Evolutionary conservation across 2,113 vertebrate genomes (phyloP).

Genomic region (Bagarius yarrelli): DNA sequence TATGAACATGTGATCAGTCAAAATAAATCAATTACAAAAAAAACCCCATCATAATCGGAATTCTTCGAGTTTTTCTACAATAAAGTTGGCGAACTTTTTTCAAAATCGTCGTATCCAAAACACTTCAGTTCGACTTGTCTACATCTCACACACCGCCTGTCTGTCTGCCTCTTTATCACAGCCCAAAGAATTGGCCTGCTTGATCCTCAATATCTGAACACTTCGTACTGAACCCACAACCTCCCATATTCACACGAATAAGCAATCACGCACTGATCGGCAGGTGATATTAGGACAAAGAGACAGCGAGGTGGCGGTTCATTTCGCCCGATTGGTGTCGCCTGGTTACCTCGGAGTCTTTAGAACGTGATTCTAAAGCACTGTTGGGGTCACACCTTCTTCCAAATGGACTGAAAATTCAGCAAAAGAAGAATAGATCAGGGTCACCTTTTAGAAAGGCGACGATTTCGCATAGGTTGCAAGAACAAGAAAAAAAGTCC

Average conservation of each 20-base stretch:
- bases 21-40: too few species aligned
- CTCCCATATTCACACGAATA: conserved; percentile 1
- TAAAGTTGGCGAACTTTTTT: too few species aligned
- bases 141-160: background rate
- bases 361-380: conserved; percentile 44
- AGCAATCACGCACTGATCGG: conserved; percentile 19
- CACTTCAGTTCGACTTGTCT: background rate
- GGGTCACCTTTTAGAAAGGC: conserved; percentile 68
- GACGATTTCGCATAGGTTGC: conserved; percentile 51
- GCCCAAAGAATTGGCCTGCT: background rate
- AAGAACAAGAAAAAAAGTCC: conserved; percentile 45
- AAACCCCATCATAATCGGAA: too few species aligned
- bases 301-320: conserved; percentile 11
- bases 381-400: conserved; percentile 62
- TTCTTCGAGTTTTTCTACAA: too few species aligned
- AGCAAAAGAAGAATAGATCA: conserved; percentile 62
- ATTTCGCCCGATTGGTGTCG: conserved; percentile 42
- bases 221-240: background rate
- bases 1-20: too few species aligned
- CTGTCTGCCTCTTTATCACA: conserved; percentile 24
- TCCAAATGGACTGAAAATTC: conserved; percentile 57
- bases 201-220: background rate
- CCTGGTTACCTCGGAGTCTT: conserved; percentile 54
- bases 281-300: conserved; percentile 4
- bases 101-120: too few species aligned